Evolutionary conservation across 2,113 vertebrate species (phyloP).

Genomic region (Pachypanchax playfairii): DNA sequence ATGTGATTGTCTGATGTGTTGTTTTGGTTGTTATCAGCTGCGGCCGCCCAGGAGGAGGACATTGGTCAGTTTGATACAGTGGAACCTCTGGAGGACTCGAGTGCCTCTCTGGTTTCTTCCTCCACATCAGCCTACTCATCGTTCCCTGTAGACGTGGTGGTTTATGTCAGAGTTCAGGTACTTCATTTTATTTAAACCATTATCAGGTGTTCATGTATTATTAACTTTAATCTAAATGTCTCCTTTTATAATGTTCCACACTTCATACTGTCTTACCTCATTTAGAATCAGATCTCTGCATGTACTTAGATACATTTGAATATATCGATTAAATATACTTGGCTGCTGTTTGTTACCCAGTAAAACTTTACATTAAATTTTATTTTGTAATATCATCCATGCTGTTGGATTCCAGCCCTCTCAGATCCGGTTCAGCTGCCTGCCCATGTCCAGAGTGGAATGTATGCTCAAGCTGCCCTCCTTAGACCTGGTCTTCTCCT

Average conservation of each 20-base stretch:
- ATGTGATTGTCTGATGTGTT: background rate
- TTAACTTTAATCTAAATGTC: no score
- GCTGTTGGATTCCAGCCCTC: constrained; percentile 84
- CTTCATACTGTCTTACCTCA: no score
- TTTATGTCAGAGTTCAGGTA: constrained; percentile 98
- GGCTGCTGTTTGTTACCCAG: background rate
- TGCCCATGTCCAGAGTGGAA: constrained; percentile 96
- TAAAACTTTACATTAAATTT: no score
- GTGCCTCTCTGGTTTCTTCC: constrained; percentile 93
- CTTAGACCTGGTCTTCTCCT: constrained; percentile 97
- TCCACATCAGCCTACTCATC: constrained; percentile 95
- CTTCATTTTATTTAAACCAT: no score
- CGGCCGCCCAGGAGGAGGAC: constrained; percentile 94
- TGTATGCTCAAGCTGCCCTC: constrained; percentile 98
- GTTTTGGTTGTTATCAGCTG: constrained; percentile 67
- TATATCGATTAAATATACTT: background rate
- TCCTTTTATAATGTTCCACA: no score
- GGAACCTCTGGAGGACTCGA: constrained; percentile 93
- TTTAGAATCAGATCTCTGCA: no score
- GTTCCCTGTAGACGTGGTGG: constrained; percentile 97
- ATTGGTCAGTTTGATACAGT: constrained; percentile 94
- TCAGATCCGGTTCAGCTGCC: constrained; percentile 97
- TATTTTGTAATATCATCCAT: background rate
- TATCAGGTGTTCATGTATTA: no score
- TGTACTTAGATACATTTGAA: background rate